Base-by-base conservation (phyloP, 2,888 invertebrate species). In the Fragum fragum region DNA sequence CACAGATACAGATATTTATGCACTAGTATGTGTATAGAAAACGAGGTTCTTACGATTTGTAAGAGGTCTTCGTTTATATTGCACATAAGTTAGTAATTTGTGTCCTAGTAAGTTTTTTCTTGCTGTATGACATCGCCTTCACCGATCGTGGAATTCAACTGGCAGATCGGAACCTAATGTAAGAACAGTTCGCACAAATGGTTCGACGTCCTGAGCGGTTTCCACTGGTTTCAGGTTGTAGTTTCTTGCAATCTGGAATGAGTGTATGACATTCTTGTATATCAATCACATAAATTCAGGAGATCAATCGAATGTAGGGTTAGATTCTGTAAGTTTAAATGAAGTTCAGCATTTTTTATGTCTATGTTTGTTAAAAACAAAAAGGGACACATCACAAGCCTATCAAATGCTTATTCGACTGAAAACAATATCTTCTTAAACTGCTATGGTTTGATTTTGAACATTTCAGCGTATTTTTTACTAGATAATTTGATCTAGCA, bases 101-200 rank as follows among this genome's bases (percentile, higher is more conserved):
- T 47, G 47, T 47, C n/a, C 47, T 18, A 9, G 7, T 9, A 3
- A 47, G 47, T 14, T 18, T n/a, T 47, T 47, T 6, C 6, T 39
- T 14, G 14, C 39, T 39, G 14, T 6, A 16, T 57, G 32, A 21
- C 61, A 7, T 32, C 32, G 61, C n/a, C 26, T 72, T 80, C 73
- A 80, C 18, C 92, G 88, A 73, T 92, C 92, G 26, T 86, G 74
- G 74, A 93, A 92, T 66, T 89, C 85, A 21, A 93, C 88, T 0
- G 93, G 93, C n/a, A 94, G 87, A 59, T 92, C 87, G 2, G 90
- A 83, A 0, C 93, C 93, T 5, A 93, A 90, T 1, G 93, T 92
- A 18, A 93, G 85, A 53, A 93, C 91, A 9, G 92, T 93, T 61
- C 93, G 76, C 7, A 92, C 89, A 18, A 85, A 84, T 11, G 94